These are phyloP conservation scores for Amyelois transitella DNA, from an alignment of 1,140 invertebrate species.

Conservation along the genomic window DNA sequence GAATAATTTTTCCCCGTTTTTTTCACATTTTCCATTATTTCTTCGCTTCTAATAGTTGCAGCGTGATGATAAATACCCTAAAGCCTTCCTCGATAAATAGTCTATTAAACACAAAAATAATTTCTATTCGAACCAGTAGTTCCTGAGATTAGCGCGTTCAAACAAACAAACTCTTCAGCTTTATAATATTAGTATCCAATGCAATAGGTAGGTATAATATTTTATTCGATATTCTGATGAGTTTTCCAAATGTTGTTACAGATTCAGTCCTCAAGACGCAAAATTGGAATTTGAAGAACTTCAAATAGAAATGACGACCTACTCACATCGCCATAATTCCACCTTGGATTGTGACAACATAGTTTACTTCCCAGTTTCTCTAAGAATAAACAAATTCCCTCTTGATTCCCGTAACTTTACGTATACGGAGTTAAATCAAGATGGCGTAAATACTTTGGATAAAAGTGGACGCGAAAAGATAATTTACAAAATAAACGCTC, in stretches of 20 bases:
- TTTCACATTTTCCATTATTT: too few relatives aligned
- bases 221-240: too few relatives aligned
- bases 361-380: constrained; percentile 45
- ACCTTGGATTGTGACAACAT: neutral
- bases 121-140: too few relatives aligned
- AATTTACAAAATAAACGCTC: neutral
- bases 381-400: constrained; percentile 50
- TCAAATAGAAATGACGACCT: neutral
- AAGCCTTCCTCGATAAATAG: too few relatives aligned
- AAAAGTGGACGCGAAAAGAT: constrained; percentile 1
- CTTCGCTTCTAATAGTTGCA: too few relatives aligned
- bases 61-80: too few relatives aligned
- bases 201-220: too few relatives aligned
- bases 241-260: neutral
- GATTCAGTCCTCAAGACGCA: neutral
- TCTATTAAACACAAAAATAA: too few relatives aligned
- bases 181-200: too few relatives aligned
- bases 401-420: constrained; percentile 34
- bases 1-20: too few relatives aligned
- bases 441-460: neutral
- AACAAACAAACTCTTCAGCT: too few relatives aligned
- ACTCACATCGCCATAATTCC: neutral
- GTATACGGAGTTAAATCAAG: constrained; percentile 16
- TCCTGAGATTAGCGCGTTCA: too few relatives aligned
- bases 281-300: neutral